Evolutionary conservation across 30 jellyfish, hydroid and myxozoan genomes (phyloP).

Genomic region (Sanderia malayensis): DNA sequence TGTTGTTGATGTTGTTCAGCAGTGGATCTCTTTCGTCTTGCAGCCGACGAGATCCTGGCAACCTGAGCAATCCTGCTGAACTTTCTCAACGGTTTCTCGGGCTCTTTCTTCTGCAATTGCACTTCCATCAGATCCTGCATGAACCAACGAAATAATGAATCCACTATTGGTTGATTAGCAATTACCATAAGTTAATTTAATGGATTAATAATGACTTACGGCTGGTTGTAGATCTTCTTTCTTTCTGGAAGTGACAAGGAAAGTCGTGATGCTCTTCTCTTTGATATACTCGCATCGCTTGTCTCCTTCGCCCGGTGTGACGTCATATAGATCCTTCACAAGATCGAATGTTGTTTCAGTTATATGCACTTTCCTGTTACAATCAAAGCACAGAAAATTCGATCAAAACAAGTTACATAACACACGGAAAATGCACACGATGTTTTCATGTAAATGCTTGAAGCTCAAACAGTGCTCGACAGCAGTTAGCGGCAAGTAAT

Average conservation of each 20-base stretch:
- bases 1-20: constrained; percentile 14
- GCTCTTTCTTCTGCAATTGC: constrained; percentile 35
- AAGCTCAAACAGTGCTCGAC: too few species aligned
- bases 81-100: constrained; percentile 31
- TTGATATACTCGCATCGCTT: constrained; percentile 77
- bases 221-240: constrained; percentile 30
- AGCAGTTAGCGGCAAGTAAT: too few species aligned
- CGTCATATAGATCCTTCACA: constrained; percentile 77
- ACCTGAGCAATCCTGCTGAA: constrained; percentile 58
- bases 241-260: constrained; percentile 52
- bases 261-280: constrained; percentile 66
- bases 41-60: constrained; percentile 52
- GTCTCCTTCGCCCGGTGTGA: constrained; percentile 85
- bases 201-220: constrained; percentile 3
- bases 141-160: too few species aligned
- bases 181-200: not conserved
- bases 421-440: too few species aligned
- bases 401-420: too few species aligned
- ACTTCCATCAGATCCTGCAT: constrained; percentile 46
- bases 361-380: constrained; percentile 91
- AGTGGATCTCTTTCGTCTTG: constrained; percentile 21
- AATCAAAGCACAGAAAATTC: too few species aligned
- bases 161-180: not conserved
- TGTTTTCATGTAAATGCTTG: too few species aligned
- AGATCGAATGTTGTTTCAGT: constrained; percentile 66